Evolutionary conservation across 2,113 vertebrate species (phyloP), one percentile per base, ranked within the genome.

Genomic region (Malurus alboscapulatus): DNA sequence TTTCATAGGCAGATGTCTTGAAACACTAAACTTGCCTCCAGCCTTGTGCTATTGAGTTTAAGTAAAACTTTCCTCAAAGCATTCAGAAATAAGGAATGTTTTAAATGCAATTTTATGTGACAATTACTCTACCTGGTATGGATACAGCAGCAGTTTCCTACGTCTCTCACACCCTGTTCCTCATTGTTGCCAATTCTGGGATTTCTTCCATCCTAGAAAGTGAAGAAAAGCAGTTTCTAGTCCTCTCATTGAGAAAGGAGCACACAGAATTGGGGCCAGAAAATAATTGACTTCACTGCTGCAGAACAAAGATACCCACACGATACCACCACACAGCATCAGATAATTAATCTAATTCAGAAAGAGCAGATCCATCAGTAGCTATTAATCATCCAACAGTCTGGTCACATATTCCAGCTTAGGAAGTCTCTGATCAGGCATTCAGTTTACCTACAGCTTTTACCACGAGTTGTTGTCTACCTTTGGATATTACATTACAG

Each of bases 281-380:
- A 80, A 51, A 55, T 17, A 68, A 57, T 10, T 19, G 42, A 4
- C 27, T 47, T 84, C 40, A 44, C 18, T 48, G 17, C 26, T 51
- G 32, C 30, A 40, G 29, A 84, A 69, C 0, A 0, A 73, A 76
- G 53, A 34, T 44, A 69, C 8, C 7, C 2, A 1, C 27, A 48
- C 59, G 76, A 45, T n/a, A 51, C 5, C n/a, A 25, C 47, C 73
- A 34, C 9, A 44, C 14, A 84, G 9, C 36, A 90, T 40, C 2
- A 40, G n/a, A 5, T 17, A 63, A 62, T 90, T 48, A 61, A 57
- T 59, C 12, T 65, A 40, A 67, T 51, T 75, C 36, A 32, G 34
- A 42, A 72, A 57, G 17, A 73, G 13, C 30, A 73, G 30, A 66
- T 53, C 22, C 9, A 8, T 14, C 1, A 1, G 48, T 54, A 61